These are phyloP conservation scores for Nyctalus aviator DNA, from an alignment of 2,797 vertebrate genomes.

Conservation along the genomic window DNA sequence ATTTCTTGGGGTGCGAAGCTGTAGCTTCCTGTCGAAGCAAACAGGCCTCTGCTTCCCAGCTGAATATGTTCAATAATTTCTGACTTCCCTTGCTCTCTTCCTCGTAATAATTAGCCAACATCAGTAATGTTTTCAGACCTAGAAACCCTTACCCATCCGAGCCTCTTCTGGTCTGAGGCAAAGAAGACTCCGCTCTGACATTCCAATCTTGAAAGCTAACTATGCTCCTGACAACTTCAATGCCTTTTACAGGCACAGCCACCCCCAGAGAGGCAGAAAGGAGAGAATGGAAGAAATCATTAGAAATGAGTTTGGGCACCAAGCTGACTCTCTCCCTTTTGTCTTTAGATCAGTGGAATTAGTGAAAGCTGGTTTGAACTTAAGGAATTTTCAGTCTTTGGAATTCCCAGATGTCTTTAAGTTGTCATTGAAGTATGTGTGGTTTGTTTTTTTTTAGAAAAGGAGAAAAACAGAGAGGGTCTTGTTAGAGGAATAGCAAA, in stretches of 20 bases:
- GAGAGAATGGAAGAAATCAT: constrained; percentile 65
- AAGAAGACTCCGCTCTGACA: constrained; percentile 38
- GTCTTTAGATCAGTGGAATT: constrained; percentile 70
- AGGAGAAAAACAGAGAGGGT: constrained; percentile 69
- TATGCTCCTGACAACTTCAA: constrained; percentile 43
- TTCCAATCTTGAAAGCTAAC: constrained; percentile 62
- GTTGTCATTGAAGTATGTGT: constrained; percentile 73
- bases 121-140: not conserved
- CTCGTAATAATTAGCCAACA: not conserved
- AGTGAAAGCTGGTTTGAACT: constrained; percentile 68
- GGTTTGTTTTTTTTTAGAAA: constrained; percentile 68
- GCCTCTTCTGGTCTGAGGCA: constrained; percentile 12
- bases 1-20: not conserved
- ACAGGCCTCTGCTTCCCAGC: not conserved
- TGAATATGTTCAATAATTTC: not conserved
- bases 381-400: constrained; percentile 70
- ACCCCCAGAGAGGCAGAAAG: constrained; percentile 53
- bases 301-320: constrained; percentile 59
- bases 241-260: constrained; percentile 72
- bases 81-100: not conserved
- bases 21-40: not conserved
- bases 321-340: constrained; percentile 36
- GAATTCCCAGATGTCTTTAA: constrained; percentile 73
- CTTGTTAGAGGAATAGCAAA: not conserved
- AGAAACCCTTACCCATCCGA: not conserved